These are phyloP conservation scores for Carapus acus DNA, from an alignment of 2,797 vertebrate species.

Conservation along the genomic window DNA sequence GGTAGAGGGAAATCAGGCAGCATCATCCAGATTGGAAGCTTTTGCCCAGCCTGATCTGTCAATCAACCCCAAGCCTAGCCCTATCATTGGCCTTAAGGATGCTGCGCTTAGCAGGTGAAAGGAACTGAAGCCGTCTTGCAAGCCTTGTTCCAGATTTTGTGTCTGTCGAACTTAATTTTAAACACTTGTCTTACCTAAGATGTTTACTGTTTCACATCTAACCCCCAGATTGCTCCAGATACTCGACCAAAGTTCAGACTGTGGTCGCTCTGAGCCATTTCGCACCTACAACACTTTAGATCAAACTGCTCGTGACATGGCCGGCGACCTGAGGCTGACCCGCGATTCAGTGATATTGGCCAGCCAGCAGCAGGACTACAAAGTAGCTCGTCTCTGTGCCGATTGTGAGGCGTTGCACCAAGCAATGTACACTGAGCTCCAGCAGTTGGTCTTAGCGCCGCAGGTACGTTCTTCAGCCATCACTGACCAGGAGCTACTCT, in stretches of 20 bases:
- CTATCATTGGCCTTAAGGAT: slow-evolving; percentile 76
- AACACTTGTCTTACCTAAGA: neutral
- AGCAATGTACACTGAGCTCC: slow-evolving; percentile 74
- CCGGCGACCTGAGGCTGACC: slow-evolving; percentile 62
- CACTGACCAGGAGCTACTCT: slow-evolving; percentile 69
- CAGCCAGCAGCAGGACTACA: slow-evolving; percentile 66
- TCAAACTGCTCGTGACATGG: slow-evolving; percentile 70
- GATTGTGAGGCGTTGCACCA: slow-evolving; percentile 72
- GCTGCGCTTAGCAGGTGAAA: slow-evolving; percentile 77
- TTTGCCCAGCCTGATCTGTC: slow-evolving; percentile 69
- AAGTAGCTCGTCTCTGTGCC: slow-evolving; percentile 63
- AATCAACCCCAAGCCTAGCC: slow-evolving; percentile 60
- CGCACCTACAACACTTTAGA: slow-evolving; percentile 79
- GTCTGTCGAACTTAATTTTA: neutral
- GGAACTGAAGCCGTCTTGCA: neutral
- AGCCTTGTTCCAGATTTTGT: no score
- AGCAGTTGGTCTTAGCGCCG: slow-evolving; percentile 76
- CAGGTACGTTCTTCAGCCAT: slow-evolving; percentile 72
- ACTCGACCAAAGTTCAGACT: slow-evolving; percentile 65
- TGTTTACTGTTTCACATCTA: neutral
- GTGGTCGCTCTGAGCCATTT: slow-evolving; percentile 75
- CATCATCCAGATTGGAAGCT: slow-evolving; percentile 61
- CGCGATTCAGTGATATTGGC: slow-evolving; percentile 67
- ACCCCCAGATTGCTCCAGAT: slow-evolving; percentile 79
- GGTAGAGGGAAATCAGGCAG: slow-evolving; percentile 48